Percentiles rank a stretch among this genome's conserved stretches.
Evolutionary conservation across 2,888 invertebrate genomes (phyloP).

Genomic region (Macroteleia sp.): DNA sequence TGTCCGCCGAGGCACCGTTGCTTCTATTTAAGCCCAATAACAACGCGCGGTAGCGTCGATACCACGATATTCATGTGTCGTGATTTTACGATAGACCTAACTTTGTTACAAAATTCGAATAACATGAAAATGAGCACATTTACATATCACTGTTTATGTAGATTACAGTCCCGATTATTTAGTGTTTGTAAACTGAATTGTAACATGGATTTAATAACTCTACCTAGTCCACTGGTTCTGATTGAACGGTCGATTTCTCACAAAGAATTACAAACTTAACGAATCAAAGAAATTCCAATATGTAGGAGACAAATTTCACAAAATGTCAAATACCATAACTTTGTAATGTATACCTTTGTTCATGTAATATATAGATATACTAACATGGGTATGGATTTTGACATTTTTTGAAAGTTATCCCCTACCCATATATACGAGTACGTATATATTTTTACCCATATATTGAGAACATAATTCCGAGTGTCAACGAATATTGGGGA

Average conservation of each 20-base stretch:
- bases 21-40: constrained; percentile 80
- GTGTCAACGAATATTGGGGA: too few relatives aligned
- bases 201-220: constrained; percentile 30
- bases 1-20: constrained; percentile 74
- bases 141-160: constrained; percentile 47
- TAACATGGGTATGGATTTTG: too few relatives aligned
- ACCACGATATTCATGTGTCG: constrained; percentile 58
- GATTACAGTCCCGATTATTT: constrained; percentile 24
- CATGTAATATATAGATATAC: too few relatives aligned
- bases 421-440: too few relatives aligned
- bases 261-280: too few relatives aligned
- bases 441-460: too few relatives aligned
- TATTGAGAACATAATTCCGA: too few relatives aligned
- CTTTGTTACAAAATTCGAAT: constrained; percentile 54
- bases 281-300: constrained; percentile 8
- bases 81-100: constrained; percentile 50
- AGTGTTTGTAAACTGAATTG: constrained; percentile 21
- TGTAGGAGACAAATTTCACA: too few relatives aligned
- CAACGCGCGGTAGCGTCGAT: constrained; percentile 76
- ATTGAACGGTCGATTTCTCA: constrained; percentile 8
- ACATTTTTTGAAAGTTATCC: too few relatives aligned
- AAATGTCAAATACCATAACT: too few relatives aligned
- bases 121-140: constrained; percentile 50
- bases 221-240: constrained; percentile 16
- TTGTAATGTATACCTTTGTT: too few relatives aligned